phyloP scores from a whole-genome alignment of 2,797 vertebrate species.

The Chiloscyllium punctatum region DNA sequence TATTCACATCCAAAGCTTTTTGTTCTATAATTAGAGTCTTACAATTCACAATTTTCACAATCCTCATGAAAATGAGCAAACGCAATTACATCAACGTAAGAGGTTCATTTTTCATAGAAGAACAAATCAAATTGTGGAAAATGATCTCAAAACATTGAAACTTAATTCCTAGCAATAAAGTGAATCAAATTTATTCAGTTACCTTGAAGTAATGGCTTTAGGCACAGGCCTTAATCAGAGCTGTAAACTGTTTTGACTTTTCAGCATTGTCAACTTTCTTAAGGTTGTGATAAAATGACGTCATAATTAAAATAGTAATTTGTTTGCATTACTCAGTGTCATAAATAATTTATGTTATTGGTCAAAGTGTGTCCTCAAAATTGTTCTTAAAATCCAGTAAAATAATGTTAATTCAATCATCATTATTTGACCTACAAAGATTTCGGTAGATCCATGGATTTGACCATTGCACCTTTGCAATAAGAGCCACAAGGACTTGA shows the following conservation, averaged over 20 bases:
- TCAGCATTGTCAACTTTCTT: background rate
- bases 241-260: background rate
- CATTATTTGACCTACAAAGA: background rate
- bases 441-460: background rate
- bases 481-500: background rate
- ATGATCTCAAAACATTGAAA: background rate
- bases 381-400: background rate
- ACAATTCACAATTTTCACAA: background rate
- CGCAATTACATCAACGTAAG: background rate
- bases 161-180: background rate
- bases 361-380: background rate
- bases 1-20: background rate
- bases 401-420: background rate
- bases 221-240: background rate
- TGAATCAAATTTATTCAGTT: background rate
- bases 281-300: background rate
- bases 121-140: background rate
- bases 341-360: background rate
- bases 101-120: background rate
- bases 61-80: background rate
- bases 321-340: background rate
- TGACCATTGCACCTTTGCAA: background rate
- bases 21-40: background rate
- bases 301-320: background rate
- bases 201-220: background rate